A percentile compares a stretch with the other conserved stretches of the same genome.
Conservation (phyloP, 2,113 vertebrate genomes). For the Platysteira castanea region DNA sequence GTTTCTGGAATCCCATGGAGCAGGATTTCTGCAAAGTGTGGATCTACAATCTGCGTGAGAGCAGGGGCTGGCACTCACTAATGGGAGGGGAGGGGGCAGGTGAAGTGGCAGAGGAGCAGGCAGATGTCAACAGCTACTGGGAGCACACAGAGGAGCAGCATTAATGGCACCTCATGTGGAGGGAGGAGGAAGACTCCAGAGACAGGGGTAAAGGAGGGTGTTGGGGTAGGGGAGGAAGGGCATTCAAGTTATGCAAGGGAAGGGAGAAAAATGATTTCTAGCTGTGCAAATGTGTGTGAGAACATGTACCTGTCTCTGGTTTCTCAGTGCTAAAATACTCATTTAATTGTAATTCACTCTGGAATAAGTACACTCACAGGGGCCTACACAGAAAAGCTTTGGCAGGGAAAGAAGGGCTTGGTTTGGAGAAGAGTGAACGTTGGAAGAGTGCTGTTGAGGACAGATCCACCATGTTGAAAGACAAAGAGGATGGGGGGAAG, state of each 20-base stretch:
- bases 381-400: neutral
- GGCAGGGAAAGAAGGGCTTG: neutral
- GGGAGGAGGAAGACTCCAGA: neutral
- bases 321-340: neutral
- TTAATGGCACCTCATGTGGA: neutral
- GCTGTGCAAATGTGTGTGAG: neutral
- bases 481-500: neutral
- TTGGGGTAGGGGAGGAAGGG: neutral
- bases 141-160: neutral
- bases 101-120: neutral
- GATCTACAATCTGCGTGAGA: neutral
- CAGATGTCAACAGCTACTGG: neutral
- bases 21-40: neutral
- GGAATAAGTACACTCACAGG: neutral
- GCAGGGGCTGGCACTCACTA: neutral
- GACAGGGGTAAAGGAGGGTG: neutral
- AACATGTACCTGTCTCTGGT: neutral
- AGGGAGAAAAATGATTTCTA: neutral
- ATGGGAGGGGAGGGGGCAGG: neutral
- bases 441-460: neutral
- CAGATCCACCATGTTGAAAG: neutral
- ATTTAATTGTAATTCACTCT: neutral
- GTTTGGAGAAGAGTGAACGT: neutral
- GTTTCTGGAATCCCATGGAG: slow-evolving; percentile 13
- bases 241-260: neutral